Percentiles rank a stretch among this genome's conserved stretches.
Evolutionary conservation across 1,140 invertebrate genomes (phyloP).

Genomic region (Tribolium madens): DNA sequence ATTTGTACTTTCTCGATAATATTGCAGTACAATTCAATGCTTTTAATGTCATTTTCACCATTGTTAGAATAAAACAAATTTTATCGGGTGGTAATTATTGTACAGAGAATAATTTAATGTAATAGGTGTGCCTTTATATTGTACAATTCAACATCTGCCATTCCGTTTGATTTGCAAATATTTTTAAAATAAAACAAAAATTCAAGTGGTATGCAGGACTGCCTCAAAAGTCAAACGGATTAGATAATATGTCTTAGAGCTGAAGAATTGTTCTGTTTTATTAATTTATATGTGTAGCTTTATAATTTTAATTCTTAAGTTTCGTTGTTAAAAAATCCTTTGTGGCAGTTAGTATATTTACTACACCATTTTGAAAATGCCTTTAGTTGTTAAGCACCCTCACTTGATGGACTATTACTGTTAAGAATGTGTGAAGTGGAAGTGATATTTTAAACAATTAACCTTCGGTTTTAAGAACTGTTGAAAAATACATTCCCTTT

Average conservation of each 20-base stretch:
- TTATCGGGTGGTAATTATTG: conserved; percentile 44
- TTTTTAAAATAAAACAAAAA: conserved; percentile 9
- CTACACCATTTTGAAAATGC: conserved; percentile 21
- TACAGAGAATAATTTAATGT: conserved; percentile 57
- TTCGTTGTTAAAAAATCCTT: not conserved
- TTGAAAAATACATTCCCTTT: not conserved
- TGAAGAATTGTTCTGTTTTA: conserved; percentile 26
- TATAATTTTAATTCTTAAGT: not conserved
- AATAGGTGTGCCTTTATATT: conserved; percentile 64
- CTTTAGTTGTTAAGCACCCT: conserved; percentile 43
- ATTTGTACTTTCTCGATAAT: conserved; percentile 40
- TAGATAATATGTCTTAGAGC: not conserved
- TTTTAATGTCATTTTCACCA: conserved; percentile 47
- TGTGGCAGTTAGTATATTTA: conserved; percentile 43
- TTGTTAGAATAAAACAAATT: conserved; percentile 35
- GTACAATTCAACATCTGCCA: conserved; percentile 59
- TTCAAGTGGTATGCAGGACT: conserved; percentile 25
- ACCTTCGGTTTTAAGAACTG: too few species aligned
- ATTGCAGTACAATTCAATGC: conserved; percentile 42
- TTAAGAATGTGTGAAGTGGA: too few species aligned
- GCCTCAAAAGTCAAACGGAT: conserved; percentile 24
- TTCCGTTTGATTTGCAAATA: conserved; percentile 44
- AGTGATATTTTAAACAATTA: too few species aligned
- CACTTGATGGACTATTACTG: conserved; percentile 31
- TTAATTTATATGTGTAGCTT: conserved; percentile 11